Evolutionary conservation across 2,797 vertebrate genomes (phyloP), one percentile per base, ranked within the genome.

Genomic region (Anguilla marmorata): DNA sequence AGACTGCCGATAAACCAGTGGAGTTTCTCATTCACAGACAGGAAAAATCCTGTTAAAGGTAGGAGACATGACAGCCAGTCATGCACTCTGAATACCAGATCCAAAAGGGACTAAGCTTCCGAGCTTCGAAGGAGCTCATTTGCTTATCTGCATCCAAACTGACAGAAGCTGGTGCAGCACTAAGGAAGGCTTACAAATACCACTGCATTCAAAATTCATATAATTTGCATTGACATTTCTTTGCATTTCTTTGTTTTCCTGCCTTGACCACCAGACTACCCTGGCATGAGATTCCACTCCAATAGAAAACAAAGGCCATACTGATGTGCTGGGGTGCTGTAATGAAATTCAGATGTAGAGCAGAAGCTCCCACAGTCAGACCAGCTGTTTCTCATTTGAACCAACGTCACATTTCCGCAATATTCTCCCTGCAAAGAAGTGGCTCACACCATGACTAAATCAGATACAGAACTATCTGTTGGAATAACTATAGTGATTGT

Each of bases 321-420:
- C 58, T 41, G 60, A 45, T 86, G 60, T 48, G 60, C 30, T 69
- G 58, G 19, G 60, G 7, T 45, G 27, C 58, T 86, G 58, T 94
- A 94, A 91, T 93, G 94, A 94, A 90, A 86, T 91, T 88, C 91
- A 93, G 58, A 66, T 92, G 87, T 94, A 90, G 84, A 93, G 94
- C 88, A 93, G 91, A 92, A 93, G 91, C 95, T 92, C 90, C 91
- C 92, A 95, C 95, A 96, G 96, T 27, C 84, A 85, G 30, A n/a
- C 52, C 84, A 86, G 60, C 95, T 96, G 96, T 30, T 90, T 94
- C 91, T 74, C 88, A 95, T 96, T 96, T 96, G 90, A 92, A 91
- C 91, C 94, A 94, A 95, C 94, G 95, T 94, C 93, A 95, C 95
- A 93, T 94, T 95, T 95, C 95, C 95, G 94, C 94, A 93, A 95